Evolutionary conservation across 1,140 invertebrate genomes (phyloP), one percentile per base, ranked within the genome.

Genomic region (Apis cerana): DNA sequence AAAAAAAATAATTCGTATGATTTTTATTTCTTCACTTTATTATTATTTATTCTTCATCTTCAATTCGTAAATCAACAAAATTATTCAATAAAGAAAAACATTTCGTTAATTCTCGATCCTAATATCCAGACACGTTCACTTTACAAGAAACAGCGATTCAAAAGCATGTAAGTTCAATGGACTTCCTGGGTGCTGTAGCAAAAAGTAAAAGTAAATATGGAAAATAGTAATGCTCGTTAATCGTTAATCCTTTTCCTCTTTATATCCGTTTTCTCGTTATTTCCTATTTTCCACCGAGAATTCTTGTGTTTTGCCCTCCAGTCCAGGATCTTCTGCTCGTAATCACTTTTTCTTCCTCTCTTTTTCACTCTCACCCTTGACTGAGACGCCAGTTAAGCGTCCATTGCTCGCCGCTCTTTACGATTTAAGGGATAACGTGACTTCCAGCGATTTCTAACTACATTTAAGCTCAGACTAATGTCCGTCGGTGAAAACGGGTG

Each of bases 361-460:
- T 15, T 19, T 67, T 9, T 48, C 65, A 15, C 21, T 21, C 21
- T 52, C 68, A 17, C 17, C 62, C 59, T 54, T 17, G 23, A 5
- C 43, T 21, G 69, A 59, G 48, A 52, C 23, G 21, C 70, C 61
- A 50, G 70, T 80, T 75, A 80, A 79, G 54, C 76, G 76, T 80
- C 77, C 69, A 67, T 74, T 83, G 61, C 68, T 71, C 54, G 65
- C 17, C 68, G 59, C 62, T 52, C 67, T 74, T 71, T 65, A 80
- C 82, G 82, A 85, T 85, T 85, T 80, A 81, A 75, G 72, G 84
- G 84, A 87, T 87, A 87, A 85, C 80, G 84, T 82, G 56, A 82
- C 85, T 87, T 77, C 85, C 33, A 84, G 78, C 82, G 82, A 84
- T 81, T 81, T 84, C 82, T 81, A 84, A 84, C 82, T 81, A 84